Base-by-base conservation (phyloP, 2,113 vertebrate species). In the Scolopax mira region DNA sequence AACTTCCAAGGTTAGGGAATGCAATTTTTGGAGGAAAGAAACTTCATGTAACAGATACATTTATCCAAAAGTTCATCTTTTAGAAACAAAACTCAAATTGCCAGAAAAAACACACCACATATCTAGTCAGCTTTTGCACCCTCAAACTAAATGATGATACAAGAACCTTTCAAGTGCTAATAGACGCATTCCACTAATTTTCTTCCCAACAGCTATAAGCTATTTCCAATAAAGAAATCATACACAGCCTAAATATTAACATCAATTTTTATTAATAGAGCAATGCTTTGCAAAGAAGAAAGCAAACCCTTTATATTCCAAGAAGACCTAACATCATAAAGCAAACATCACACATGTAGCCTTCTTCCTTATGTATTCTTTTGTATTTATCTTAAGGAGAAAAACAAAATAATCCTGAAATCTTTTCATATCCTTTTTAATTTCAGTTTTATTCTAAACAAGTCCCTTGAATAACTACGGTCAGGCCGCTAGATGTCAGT, bases 401-500 rank as follows among this genome's bases (percentile, higher is more conserved):
- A 83, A 69, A 75, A n/a, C n/a, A 57, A 85, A 58, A 42, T 12
- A 7, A 7, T 14, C 7, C 14, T 33, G 35, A 79, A 7, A 3
- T 33, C 85, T 61, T 88, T 78, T 30, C 30, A 28, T 16, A 79
- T 2, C 14, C 21, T 83, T 52, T 64, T 66, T 41, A 13, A 79
- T 48, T 39, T 49, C 58, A 74, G 46, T 25, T 86, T 78, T 80
- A 42, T 25, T 55, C 28, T 39, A 81, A 79, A 80, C 3, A 86
- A 84, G 27, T 31, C 39, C 37, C 87, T 19, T 57, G 44, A 78
- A 37, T 21, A 65, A 39, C 30, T 81, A 57, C 0, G 41, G n/a
- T n/a, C n/a, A n/a, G n/a, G 70, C 95, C 96, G 89, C 92, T 95
- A 96, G 96, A 83, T 91, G 96, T 95, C 95, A 95, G 84, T 61